These are phyloP conservation scores for Tricholaema leucomelas DNA, from an alignment of 2,113 vertebrate species.

Conservation along the genomic window DNA sequence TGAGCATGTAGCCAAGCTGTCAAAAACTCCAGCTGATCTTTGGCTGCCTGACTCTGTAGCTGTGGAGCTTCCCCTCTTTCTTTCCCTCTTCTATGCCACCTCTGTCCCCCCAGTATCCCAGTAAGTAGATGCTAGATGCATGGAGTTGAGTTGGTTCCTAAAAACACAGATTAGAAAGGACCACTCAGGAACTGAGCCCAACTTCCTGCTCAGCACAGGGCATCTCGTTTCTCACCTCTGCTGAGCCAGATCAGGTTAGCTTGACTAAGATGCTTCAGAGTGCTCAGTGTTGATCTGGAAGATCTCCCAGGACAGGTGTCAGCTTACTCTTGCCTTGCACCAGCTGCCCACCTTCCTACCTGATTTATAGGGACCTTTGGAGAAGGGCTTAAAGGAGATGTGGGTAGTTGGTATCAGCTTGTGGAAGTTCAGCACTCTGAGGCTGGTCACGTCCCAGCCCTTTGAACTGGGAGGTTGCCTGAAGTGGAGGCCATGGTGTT, in stretches of 20 bases:
- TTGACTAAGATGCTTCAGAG: not conserved
- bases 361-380: fast-evolving
- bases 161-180: constrained; percentile 14
- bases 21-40: not conserved
- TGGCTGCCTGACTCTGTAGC: not conserved
- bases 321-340: not conserved
- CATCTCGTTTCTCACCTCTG: not conserved
- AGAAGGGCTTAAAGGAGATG: not conserved
- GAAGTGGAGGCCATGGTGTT: not conserved
- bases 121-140: not conserved
- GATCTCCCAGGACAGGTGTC: not conserved
- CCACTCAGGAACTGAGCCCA: fast-evolving
- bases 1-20: not conserved
- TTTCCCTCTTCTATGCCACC: not conserved
- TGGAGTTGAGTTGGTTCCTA: not conserved
- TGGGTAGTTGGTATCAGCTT: not conserved
- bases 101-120: not conserved
- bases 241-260: not conserved
- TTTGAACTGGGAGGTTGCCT: not conserved
- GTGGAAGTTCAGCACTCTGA: not conserved
- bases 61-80: not conserved
- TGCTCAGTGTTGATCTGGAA: fast-evolving
- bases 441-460: not conserved
- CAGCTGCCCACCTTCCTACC: not conserved
- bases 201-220: not conserved